A percentile compares a stretch with the other conserved stretches of the same genome.
phyloP scores from a whole-genome alignment of 2,888 invertebrate genomes.

The Bhutanitis thaidina region DNA sequence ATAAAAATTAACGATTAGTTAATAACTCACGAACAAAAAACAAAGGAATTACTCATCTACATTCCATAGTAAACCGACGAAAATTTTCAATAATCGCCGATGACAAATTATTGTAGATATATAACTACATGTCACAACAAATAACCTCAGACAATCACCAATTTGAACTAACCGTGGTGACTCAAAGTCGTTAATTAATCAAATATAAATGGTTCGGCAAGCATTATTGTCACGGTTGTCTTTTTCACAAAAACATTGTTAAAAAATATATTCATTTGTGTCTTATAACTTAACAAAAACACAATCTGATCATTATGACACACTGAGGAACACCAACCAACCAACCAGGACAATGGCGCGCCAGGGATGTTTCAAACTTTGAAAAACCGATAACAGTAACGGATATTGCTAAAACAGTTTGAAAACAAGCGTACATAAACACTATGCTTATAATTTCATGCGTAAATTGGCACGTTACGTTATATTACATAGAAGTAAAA shows the following conservation, averaged over 20 bases:
- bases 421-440: no score
- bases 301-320: slow-evolving; percentile 55
- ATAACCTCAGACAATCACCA: slow-evolving; percentile 73
- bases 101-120: slow-evolving; percentile 55
- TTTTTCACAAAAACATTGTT: slow-evolving; percentile 55
- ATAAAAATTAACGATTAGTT: neutral
- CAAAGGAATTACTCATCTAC: neutral
- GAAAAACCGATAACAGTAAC: slow-evolving; percentile 13
- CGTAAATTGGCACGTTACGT: no score
- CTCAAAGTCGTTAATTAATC: slow-evolving; percentile 65
- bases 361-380: slow-evolving; percentile 39
- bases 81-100: slow-evolving; percentile 38
- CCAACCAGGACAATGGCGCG: slow-evolving; percentile 69
- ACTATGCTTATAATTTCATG: no score
- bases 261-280: slow-evolving; percentile 69
- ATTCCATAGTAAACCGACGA: slow-evolving; percentile 28
- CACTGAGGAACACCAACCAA: slow-evolving; percentile 47
- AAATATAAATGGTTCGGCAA: slow-evolving; percentile 73
- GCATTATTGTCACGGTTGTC: slow-evolving; percentile 75
- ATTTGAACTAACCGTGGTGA: slow-evolving; percentile 75
- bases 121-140: slow-evolving; percentile 72
- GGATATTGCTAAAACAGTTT: neutral
- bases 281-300: slow-evolving; percentile 57
- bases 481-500: no score
- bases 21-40: neutral